A percentile compares a stretch with the other conserved stretches of the same genome.
Conservation (phyloP, 2,888 invertebrate genomes). For the Orchestes rusci region DNA sequence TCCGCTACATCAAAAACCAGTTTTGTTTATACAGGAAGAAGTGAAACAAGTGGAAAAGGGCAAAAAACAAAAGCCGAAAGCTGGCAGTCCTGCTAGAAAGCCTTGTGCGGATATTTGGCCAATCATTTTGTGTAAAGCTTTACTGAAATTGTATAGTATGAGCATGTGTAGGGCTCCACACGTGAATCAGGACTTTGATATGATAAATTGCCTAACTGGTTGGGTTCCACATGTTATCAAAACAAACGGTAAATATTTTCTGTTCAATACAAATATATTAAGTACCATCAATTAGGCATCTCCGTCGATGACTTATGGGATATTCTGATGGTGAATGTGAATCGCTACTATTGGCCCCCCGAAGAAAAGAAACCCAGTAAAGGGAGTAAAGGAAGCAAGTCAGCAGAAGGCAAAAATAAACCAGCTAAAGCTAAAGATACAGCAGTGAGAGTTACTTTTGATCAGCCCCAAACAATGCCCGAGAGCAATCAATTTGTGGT, state of each 20-base stretch:
- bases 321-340: conserved; percentile 31
- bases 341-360: conserved; percentile 34
- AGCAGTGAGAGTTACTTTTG: too few relatives aligned
- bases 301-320: conserved; percentile 32
- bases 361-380: too few relatives aligned
- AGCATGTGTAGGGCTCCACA: conserved; percentile 39
- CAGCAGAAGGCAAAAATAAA: too few relatives aligned
- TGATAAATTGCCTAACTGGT: conserved; percentile 44
- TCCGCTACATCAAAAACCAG: conserved; percentile 29
- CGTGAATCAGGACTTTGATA: conserved; percentile 43
- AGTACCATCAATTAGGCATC: conserved; percentile 20
- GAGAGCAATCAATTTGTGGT: too few relatives aligned
- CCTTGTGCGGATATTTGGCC: conserved; percentile 45
- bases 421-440: too few relatives aligned
- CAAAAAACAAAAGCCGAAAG: not conserved
- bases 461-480: too few relatives aligned
- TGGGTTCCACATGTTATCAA: conserved; percentile 38
- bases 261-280: not conserved
- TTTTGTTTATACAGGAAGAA: not conserved
- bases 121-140: conserved; percentile 44
- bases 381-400: too few relatives aligned
- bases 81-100: conserved; percentile 7
- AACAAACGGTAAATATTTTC: conserved; percentile 21
- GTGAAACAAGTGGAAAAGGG: not conserved
- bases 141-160: conserved; percentile 43